phyloP scores from a whole-genome alignment of 2,113 vertebrate species.

The Hypanus sabinus region DNA sequence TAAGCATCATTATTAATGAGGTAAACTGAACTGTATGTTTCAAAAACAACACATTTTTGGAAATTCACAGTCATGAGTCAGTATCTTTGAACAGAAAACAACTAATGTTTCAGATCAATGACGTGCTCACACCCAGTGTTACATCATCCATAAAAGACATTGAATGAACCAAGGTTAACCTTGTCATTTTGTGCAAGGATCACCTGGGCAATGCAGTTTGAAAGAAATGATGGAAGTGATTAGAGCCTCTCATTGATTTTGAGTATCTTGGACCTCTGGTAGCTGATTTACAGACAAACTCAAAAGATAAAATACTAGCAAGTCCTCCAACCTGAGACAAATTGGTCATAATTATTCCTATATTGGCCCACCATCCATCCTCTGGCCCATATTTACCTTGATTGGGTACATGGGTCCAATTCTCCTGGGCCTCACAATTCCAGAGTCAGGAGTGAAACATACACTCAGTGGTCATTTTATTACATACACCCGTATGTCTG shows the following conservation, averaged over 20 bases:
- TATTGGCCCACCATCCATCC: too few species aligned
- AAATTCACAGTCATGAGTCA: too few species aligned
- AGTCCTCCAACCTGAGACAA: background rate
- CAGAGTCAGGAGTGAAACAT: too few species aligned
- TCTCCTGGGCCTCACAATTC: too few species aligned
- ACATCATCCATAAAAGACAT: background rate
- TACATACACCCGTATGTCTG: too few species aligned
- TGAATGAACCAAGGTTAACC: background rate
- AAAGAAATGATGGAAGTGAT: background rate
- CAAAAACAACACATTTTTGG: too few species aligned
- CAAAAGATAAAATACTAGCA: background rate
- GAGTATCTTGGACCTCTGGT: background rate
- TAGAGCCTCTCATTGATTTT: background rate
- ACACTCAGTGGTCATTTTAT: too few species aligned
- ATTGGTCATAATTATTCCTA: too few species aligned
- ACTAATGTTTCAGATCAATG: background rate
- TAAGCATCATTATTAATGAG: background rate
- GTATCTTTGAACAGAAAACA: too few species aligned
- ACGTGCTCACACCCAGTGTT: background rate
- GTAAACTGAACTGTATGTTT: too few species aligned
- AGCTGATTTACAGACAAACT: background rate
- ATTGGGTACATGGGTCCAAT: too few species aligned
- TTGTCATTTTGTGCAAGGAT: background rate
- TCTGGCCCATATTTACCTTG: too few species aligned
- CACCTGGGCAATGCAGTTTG: background rate